A percentile compares a stretch with the other conserved stretches of the same genome.
phyloP scores from a whole-genome alignment of 2,797 vertebrate genomes.

The Serranus cabrilla region DNA sequence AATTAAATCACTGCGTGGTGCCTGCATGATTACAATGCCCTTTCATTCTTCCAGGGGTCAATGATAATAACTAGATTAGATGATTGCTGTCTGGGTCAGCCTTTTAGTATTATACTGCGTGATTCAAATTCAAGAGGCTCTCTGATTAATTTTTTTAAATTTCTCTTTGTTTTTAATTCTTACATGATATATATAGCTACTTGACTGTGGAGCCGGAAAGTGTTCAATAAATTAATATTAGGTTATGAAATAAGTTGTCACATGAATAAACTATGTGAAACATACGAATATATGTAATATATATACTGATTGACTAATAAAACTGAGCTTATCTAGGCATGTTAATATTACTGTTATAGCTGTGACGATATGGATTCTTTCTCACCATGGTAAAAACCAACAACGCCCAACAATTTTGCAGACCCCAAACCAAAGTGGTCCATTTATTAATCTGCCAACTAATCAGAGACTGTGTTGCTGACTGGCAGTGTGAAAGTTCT shows the following conservation, averaged over 20 bases:
- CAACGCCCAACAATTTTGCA: too few species aligned
- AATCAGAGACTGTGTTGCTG: too few species aligned
- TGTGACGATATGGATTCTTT: too few species aligned
- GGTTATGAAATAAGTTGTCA: neutral
- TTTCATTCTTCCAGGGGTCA: constrained; percentile 62
- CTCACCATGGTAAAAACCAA: too few species aligned
- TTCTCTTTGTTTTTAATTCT: neutral
- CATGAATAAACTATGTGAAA: neutral
- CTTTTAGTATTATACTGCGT: constrained; percentile 14
- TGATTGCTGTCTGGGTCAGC: constrained; percentile 42
- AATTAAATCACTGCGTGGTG: constrained; percentile 48
- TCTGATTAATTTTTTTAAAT: constrained; percentile 23
- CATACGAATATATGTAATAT: too few species aligned
- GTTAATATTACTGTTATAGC: too few species aligned
- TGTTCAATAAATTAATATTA: neutral
- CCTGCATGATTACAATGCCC: constrained; percentile 54
- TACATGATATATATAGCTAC: neutral
- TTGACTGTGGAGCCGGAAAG: neutral
- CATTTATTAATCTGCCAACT: too few species aligned
- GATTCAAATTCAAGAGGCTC: constrained; percentile 37
- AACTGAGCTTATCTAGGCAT: too few species aligned
- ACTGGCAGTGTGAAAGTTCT: too few species aligned
- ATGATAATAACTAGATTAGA: constrained; percentile 53
- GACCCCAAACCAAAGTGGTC: too few species aligned
- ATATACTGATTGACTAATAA: neutral